Conservation (phyloP, 1,140 invertebrate genomes). For the Sesamia nonagrioides region DNA sequence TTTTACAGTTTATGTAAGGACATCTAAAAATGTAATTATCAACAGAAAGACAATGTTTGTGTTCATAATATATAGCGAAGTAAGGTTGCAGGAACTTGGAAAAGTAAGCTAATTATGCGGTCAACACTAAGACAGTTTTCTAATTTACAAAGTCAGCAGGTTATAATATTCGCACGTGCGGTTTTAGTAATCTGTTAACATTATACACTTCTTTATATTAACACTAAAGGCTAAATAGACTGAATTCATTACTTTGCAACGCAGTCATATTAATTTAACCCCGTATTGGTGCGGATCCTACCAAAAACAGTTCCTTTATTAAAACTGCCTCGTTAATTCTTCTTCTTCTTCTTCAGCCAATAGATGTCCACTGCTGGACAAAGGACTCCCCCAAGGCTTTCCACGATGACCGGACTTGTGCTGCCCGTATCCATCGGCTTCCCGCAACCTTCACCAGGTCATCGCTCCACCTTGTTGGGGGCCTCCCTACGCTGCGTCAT, state of each 20-base stretch:
- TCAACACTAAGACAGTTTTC: not conserved
- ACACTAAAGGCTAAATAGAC: not conserved
- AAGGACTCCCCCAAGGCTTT: too few relatives aligned
- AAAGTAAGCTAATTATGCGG: not conserved
- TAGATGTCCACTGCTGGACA: too few relatives aligned
- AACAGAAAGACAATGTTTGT: not conserved
- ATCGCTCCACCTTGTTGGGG: too few relatives aligned
- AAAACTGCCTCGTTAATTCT: not conserved
- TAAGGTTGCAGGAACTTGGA: not conserved
- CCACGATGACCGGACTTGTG: too few relatives aligned
- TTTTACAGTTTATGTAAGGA: too few relatives aligned
- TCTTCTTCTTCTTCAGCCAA: too few relatives aligned
- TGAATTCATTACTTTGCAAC: not conserved
- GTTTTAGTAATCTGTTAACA: not conserved
- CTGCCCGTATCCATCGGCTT: too few relatives aligned
- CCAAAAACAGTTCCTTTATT: not conserved
- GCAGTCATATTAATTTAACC: too few relatives aligned
- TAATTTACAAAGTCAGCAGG: slow-evolving; percentile 1
- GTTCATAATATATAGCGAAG: not conserved
- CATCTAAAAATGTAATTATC: not conserved
- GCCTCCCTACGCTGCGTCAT: too few relatives aligned
- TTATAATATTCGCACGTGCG: not conserved
- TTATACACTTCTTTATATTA: not conserved
- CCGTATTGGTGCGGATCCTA: too few relatives aligned
- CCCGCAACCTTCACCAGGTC: too few relatives aligned